These are phyloP conservation scores for Drosophila prosaltans DNA, from an alignment of 1,140 invertebrate species.

Conservation along the genomic window DNA sequence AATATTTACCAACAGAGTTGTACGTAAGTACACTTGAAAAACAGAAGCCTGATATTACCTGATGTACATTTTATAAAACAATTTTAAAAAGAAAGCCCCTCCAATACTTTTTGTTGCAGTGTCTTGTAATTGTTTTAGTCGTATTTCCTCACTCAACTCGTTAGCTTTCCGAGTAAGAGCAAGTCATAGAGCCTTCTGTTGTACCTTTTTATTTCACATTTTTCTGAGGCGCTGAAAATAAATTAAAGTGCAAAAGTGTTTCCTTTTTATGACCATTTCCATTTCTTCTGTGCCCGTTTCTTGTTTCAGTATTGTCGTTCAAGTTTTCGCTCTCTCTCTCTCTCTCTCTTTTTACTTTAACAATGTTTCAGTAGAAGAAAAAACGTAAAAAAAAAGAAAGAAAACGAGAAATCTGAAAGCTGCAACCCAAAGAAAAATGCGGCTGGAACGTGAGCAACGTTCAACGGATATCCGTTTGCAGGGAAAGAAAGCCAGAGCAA, in stretches of 20 bases:
- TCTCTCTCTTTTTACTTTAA: conserved; percentile 58
- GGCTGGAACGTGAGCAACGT: conserved; percentile 67
- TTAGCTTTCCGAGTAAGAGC: conserved; percentile 3
- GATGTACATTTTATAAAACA: neutral
- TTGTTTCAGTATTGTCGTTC: conserved; percentile 54
- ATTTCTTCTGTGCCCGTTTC: conserved; percentile 40
- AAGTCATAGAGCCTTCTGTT: conserved; percentile 1
- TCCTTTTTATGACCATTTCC: conserved; percentile 60
- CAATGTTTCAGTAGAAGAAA: conserved; percentile 60
- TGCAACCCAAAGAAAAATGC: conserved; percentile 62
- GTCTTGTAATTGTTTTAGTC: conserved; percentile 17
- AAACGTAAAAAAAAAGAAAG: neutral
- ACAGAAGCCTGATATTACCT: neutral
- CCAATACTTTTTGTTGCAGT: neutral
- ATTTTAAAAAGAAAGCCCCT: neutral
- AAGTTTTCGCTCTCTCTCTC: conserved; percentile 51
- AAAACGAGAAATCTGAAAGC: conserved; percentile 12
- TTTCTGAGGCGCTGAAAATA: conserved; percentile 72
- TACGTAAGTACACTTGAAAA: neutral
- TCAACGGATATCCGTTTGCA: conserved; percentile 64
- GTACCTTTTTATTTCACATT: conserved; percentile 32
- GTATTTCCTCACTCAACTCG: conserved; percentile 33
- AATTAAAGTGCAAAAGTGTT: conserved; percentile 78
- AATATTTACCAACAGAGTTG: neutral
- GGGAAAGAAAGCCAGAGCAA: neutral